Conservation (phyloP, 2,113 vertebrate species). For the human (Homo sapiens) region GRCh38 chrY:3126501-3127000, state of each 20-base stretch:
- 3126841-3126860: constrained; percentile 51
- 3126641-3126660: neutral
- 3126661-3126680: constrained; percentile 5
- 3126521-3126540: neutral
- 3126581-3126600: neutral
- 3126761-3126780: constrained; percentile 55
- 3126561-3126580: neutral
- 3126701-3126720: constrained; percentile 15
- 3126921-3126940: neutral
- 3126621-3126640: neutral
- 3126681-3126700: neutral
- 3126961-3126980: neutral
- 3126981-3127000: neutral
- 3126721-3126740: neutral
- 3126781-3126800: constrained; percentile 36
- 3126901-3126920: constrained; percentile 26
- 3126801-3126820: constrained; percentile 50
- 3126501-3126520: neutral
- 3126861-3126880: constrained; percentile 57
- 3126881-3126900: constrained; percentile 53
- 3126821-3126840: constrained; percentile 56
- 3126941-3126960: neutral
- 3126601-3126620: neutral
- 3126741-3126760: constrained; percentile 33
- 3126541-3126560: neutral